phyloP scores from a whole-genome alignment of 2,113 vertebrate genomes.

The Tor tambroides region DNA sequence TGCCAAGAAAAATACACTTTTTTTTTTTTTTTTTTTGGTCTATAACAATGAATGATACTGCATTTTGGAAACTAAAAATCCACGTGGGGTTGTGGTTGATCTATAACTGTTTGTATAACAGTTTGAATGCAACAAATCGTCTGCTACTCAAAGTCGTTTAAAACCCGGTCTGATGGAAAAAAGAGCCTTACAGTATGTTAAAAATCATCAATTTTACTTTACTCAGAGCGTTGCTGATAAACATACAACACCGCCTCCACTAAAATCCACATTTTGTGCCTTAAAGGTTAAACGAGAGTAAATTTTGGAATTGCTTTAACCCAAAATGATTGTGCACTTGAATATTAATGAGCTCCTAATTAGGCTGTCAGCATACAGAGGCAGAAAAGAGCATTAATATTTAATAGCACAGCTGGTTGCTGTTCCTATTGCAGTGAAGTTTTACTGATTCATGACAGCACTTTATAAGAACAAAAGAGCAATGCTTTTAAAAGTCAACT shows the following conservation, averaged over 20 bases:
- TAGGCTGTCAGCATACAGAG: constrained; percentile 46
- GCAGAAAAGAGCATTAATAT: constrained; percentile 52
- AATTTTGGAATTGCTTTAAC: constrained; percentile 45
- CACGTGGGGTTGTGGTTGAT: constrained; percentile 17
- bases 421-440: constrained; percentile 2
- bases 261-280: constrained; percentile 24
- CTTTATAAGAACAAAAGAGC: constrained; percentile 1
- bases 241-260: background rate
- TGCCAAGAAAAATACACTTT: too few species aligned
- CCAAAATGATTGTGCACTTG: constrained; percentile 42
- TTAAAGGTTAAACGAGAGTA: constrained; percentile 44
- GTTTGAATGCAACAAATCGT: background rate
- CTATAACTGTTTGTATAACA: background rate
- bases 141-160: background rate
- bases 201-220: background rate
- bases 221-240: background rate
- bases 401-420: constrained; percentile 55
- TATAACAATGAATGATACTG: too few species aligned
- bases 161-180: background rate
- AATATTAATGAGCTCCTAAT: constrained; percentile 58
- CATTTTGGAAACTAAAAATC: too few species aligned
- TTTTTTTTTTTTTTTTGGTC: too few species aligned
- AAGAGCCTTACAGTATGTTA: background rate
- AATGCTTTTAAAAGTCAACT: background rate
- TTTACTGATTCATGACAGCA: constrained; percentile 18